Evolutionary conservation across 2,113 vertebrate species (phyloP).

Genomic region (Platichthys flesus): DNA sequence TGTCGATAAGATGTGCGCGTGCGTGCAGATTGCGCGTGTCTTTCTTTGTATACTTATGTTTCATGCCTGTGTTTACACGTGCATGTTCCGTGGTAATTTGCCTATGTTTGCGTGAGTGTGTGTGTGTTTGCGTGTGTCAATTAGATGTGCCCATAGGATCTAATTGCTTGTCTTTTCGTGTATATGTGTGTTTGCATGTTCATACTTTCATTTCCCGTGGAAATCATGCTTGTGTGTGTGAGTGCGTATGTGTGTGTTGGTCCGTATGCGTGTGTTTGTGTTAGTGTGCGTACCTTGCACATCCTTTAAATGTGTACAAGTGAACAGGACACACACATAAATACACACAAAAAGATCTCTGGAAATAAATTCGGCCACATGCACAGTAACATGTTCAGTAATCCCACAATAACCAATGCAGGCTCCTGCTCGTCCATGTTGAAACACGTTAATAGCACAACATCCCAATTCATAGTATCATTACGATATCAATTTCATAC

Average conservation of each 20-base stretch:
- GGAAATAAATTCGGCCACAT: not conserved
- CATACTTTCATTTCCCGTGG: no score
- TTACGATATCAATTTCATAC: not conserved
- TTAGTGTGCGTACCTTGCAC: no score
- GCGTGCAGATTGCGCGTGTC: not conserved
- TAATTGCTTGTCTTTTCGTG: no score
- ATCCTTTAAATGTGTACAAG: no score
- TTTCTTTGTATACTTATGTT: not conserved
- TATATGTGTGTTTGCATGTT: not conserved
- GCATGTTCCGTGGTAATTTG: not conserved
- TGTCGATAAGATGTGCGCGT: not conserved
- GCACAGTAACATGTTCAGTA: not conserved
- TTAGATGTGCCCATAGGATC: not conserved
- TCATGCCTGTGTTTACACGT: not conserved
- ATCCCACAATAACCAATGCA: not conserved
- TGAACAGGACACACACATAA: not conserved
- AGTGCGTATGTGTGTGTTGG: not conserved
- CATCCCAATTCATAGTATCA: not conserved
- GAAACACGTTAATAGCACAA: constrained; percentile 37
- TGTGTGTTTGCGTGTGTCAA: not conserved
- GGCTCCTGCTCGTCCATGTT: not conserved
- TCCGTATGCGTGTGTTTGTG: not conserved
- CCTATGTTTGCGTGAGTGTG: not conserved
- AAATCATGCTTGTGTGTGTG: not conserved
- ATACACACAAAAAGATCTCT: not conserved